These are phyloP conservation scores for Trimorus sp. DNA, from an alignment of 2,888 invertebrate species.

Conservation along the genomic window DNA sequence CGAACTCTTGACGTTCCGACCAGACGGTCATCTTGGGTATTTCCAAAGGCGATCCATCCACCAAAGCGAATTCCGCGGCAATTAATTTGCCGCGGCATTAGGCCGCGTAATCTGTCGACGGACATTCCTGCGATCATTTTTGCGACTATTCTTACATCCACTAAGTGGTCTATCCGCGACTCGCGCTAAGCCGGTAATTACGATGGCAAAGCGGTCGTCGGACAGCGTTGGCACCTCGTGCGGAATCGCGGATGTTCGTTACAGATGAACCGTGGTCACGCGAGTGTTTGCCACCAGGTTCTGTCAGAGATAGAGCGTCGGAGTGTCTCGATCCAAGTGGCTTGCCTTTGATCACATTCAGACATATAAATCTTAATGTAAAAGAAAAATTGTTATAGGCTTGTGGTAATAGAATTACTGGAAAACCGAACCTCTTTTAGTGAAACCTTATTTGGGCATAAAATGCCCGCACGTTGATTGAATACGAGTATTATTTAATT, in stretches of 20 bases:
- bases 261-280: slow-evolving; percentile 70
- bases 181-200: slow-evolving; percentile 66
- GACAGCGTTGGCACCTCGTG: slow-evolving; percentile 68
- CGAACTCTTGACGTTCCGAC: too few relatives aligned
- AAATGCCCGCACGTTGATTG: too few relatives aligned
- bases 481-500: too few relatives aligned
- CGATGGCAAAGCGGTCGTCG: slow-evolving; percentile 53
- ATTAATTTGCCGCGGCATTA: slow-evolving; percentile 20
- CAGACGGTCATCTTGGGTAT: too few relatives aligned
- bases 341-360: slow-evolving; percentile 34
- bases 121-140: slow-evolving; percentile 53
- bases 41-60: too few relatives aligned
- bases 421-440: background rate
- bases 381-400: too few relatives aligned
- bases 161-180: slow-evolving; percentile 52
- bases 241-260: slow-evolving; percentile 69
- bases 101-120: slow-evolving; percentile 29
- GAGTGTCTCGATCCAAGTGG: slow-evolving; percentile 15
- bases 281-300: slow-evolving; percentile 69
- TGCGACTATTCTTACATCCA: slow-evolving; percentile 45
- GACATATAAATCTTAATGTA: too few relatives aligned
- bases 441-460: too few relatives aligned
- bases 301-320: slow-evolving; percentile 8
- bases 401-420: background rate
- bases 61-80: background rate